Conservation (phyloP, 2,888 invertebrate species). For the Rhingia rostrata region DNA sequence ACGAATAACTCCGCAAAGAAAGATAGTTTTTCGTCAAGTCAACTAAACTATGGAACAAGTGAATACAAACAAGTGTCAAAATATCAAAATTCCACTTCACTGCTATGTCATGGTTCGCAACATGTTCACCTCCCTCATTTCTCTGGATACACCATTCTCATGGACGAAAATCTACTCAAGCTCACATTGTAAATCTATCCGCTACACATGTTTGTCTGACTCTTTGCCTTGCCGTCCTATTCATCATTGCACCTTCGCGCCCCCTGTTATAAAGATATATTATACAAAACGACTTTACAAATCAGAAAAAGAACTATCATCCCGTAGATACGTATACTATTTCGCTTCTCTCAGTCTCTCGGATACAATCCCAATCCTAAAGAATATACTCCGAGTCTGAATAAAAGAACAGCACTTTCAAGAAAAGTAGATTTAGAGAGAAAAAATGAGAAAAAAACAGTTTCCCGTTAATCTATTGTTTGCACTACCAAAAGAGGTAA, state of each 20-base stretch:
- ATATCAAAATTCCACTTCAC: no score
- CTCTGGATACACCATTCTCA: no score
- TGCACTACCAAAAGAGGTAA: constrained; percentile 50
- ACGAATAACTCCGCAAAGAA: no score
- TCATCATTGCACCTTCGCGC: constrained; percentile 46
- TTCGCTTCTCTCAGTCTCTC: background rate
- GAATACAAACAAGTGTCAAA: no score
- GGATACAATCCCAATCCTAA: constrained; percentile 10
- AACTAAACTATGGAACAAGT: no score
- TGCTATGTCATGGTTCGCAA: no score
- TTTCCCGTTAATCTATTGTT: constrained; percentile 72
- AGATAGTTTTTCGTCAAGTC: no score
- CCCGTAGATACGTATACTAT: constrained; percentile 13
- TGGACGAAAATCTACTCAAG: background rate
- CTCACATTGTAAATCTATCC: constrained; percentile 34
- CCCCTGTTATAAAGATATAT: constrained; percentile 34
- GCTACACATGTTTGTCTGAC: constrained; percentile 48
- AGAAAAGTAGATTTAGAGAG: constrained; percentile 23
- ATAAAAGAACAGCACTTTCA: constrained; percentile 13
- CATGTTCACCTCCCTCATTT: no score
- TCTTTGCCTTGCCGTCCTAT: constrained; percentile 44
- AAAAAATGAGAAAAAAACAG: constrained; percentile 35
- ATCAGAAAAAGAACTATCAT: constrained; percentile 50
- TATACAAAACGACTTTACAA: constrained; percentile 57
- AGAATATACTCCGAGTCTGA: background rate